These are phyloP conservation scores for Mechanitis mazaeus DNA, from an alignment of 2,888 invertebrate genomes.

Conservation along the genomic window DNA sequence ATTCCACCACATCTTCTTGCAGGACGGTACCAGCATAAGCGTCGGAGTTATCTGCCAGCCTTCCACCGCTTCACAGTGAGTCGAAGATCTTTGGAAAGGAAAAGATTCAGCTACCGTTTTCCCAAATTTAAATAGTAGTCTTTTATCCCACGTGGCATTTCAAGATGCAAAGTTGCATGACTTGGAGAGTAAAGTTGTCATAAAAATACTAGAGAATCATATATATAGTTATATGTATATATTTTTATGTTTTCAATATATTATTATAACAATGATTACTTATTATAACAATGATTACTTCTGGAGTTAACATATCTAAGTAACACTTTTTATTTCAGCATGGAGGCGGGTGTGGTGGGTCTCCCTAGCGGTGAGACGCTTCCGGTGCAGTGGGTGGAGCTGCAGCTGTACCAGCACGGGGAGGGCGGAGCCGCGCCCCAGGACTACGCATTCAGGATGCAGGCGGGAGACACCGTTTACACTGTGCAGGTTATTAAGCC, in stretches of 20 bases:
- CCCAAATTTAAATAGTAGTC: too few relatives aligned
- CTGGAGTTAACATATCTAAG: too few relatives aligned
- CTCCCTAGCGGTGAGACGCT: slow-evolving; percentile 69
- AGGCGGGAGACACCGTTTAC: slow-evolving; percentile 74
- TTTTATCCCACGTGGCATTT: too few relatives aligned
- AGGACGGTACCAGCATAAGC: slow-evolving; percentile 81
- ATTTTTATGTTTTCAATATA: too few relatives aligned
- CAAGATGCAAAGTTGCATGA: too few relatives aligned
- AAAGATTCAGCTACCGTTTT: too few relatives aligned
- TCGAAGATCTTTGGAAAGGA: slow-evolving; percentile 12
- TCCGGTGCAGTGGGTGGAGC: slow-evolving; percentile 78
- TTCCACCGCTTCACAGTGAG: slow-evolving; percentile 75
- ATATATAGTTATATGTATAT: too few relatives aligned
- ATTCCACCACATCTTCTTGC: slow-evolving; percentile 85
- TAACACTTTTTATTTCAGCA: slow-evolving; percentile 16
- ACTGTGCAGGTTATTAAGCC: slow-evolving; percentile 67
- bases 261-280: too few relatives aligned
- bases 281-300: too few relatives aligned
- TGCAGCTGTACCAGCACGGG: slow-evolving; percentile 81
- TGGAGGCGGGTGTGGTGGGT: slow-evolving; percentile 79
- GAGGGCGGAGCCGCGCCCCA: slow-evolving; percentile 79
- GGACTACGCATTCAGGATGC: slow-evolving; percentile 80
- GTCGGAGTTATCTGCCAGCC: slow-evolving; percentile 88
- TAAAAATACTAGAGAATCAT: too few relatives aligned
- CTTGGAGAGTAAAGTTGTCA: too few relatives aligned